Percentiles rank a stretch among this genome's conserved stretches.
Conservation (phyloP, 2,888 invertebrate species). For the Tetranychus piercei region DNA sequence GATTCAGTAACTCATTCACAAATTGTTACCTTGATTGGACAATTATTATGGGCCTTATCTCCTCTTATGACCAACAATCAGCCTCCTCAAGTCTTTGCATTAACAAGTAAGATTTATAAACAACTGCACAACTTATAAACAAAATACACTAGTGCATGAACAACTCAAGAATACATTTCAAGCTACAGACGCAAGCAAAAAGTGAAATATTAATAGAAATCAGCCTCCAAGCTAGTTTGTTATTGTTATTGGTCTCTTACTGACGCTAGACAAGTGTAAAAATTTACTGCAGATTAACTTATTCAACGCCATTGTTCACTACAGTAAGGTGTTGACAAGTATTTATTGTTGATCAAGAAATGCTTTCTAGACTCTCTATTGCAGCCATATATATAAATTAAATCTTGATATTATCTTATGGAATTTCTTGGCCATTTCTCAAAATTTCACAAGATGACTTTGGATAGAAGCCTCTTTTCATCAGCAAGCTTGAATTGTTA, state of each 20-base stretch:
- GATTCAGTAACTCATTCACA: slow-evolving; percentile 21
- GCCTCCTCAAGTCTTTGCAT: slow-evolving; percentile 21
- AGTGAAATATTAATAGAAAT: background rate
- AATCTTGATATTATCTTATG: slow-evolving; percentile 8
- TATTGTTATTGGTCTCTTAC: too few relatives aligned
- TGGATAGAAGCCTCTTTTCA: background rate
- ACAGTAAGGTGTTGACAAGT: too few relatives aligned
- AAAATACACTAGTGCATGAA: too few relatives aligned
- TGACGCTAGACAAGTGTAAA: too few relatives aligned
- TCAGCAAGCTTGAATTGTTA: background rate
- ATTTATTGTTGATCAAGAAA: too few relatives aligned
- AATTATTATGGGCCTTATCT: slow-evolving; percentile 84
- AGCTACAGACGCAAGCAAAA: background rate
- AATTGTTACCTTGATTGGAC: slow-evolving; percentile 24
- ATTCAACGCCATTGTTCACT: too few relatives aligned
- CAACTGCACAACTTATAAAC: background rate
- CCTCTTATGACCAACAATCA: slow-evolving; percentile 55
- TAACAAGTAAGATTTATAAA: slow-evolving; percentile 19
- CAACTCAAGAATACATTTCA: too few relatives aligned
- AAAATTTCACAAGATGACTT: slow-evolving; percentile 3
- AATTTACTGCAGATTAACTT: too few relatives aligned
- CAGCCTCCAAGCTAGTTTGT: too few relatives aligned
- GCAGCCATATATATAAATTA: background rate
- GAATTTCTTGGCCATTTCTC: background rate
- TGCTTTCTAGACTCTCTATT: background rate